phyloP scores from a whole-genome alignment of 92 coral and sea anemone genomes.

The Phenganax stokvisi region DNA sequence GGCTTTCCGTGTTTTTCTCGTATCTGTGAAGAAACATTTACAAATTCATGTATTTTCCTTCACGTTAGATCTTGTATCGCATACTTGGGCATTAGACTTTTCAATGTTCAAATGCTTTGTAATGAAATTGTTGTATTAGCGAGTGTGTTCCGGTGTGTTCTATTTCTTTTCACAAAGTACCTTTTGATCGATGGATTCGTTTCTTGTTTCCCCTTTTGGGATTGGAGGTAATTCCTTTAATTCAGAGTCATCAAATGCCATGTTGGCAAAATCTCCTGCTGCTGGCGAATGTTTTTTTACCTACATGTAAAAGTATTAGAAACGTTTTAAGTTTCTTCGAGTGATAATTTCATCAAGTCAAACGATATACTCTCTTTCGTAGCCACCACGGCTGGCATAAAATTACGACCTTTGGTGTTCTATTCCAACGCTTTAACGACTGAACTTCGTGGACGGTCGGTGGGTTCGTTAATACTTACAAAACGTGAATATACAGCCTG shows the following conservation, averaged over 20 bases:
- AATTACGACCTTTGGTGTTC: no score
- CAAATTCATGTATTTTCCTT: not conserved
- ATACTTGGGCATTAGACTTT: not conserved
- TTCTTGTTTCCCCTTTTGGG: not conserved
- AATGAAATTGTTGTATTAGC: not conserved
- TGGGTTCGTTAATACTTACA: no score
- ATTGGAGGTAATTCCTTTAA: not conserved
- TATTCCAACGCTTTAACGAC: no score
- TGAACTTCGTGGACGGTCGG: no score
- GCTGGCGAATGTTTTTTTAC: not conserved
- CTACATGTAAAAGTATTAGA: not conserved
- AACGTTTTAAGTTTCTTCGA: not conserved
- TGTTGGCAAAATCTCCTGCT: not conserved
- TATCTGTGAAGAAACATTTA: not conserved
- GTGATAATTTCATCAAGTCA: no score
- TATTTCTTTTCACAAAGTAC: not conserved
- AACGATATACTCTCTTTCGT: no score
- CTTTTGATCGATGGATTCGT: not conserved
- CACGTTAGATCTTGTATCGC: not conserved
- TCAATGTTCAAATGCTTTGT: not conserved
- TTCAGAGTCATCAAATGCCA: slow-evolving; percentile 16
- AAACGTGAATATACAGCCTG: no score
- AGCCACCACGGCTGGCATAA: not conserved
- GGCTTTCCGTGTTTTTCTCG: not conserved
- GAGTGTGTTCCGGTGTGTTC: not conserved